Evolutionary conservation across 2,888 invertebrate genomes (phyloP).

Genomic region (Harpalus rufipes): DNA sequence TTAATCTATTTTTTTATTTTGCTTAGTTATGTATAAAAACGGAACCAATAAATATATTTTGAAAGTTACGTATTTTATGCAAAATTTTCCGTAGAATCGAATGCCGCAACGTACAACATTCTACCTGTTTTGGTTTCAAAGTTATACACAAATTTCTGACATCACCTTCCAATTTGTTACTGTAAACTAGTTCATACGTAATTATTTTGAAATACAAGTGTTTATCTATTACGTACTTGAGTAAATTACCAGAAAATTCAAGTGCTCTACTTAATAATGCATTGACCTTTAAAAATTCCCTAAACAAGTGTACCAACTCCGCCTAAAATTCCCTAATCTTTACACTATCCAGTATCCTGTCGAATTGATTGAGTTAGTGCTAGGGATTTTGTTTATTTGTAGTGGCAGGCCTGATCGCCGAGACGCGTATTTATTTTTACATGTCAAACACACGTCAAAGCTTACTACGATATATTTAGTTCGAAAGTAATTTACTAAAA

Average conservation of each 20-base stretch:
- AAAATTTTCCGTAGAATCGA: background rate
- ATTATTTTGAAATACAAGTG: background rate
- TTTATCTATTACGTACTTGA: background rate
- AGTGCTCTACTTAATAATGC: background rate
- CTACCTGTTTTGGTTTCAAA: background rate
- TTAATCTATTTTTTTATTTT: too few species aligned
- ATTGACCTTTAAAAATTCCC: conserved; percentile 2
- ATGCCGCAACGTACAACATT: background rate
- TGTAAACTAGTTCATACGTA: background rate
- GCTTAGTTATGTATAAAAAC: background rate
- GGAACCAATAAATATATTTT: background rate
- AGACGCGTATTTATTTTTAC: conserved; percentile 66
- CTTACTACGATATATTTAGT: conserved; percentile 64
- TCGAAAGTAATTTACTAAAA: conserved; percentile 67
- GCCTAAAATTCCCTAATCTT: background rate
- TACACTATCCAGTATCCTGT: background rate
- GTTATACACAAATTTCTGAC: background rate
- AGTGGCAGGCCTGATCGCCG: conserved; percentile 53
- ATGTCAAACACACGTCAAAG: conserved; percentile 65
- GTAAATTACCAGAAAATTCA: conserved; percentile 3
- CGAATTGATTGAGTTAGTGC: conserved; percentile 49
- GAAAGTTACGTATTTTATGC: background rate
- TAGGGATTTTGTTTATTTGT: conserved; percentile 64
- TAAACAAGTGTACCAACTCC: background rate
- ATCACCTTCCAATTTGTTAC: background rate